Percentiles rank a stretch among this genome's conserved stretches.
These are phyloP conservation scores for Neotoxoptera formosana DNA, from an alignment of 1,140 invertebrate genomes.

Conservation along the genomic window DNA sequence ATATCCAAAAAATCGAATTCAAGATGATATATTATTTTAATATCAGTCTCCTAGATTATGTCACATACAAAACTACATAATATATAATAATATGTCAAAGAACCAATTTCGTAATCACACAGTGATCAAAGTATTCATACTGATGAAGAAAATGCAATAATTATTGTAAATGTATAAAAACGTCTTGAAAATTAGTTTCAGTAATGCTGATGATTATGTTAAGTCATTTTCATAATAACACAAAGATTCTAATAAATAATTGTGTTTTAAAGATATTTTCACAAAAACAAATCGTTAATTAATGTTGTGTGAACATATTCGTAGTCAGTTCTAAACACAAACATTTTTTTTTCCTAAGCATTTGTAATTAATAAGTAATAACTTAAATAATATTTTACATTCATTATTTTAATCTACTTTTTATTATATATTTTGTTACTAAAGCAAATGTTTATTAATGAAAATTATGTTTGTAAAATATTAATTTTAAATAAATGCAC, in stretches of 20 bases:
- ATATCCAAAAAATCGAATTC: not conserved
- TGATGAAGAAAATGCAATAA: not conserved
- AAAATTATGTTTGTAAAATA: not conserved
- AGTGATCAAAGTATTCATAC: not conserved
- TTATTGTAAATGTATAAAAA: not conserved
- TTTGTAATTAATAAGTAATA: too few species aligned
- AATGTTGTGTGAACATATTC: too few species aligned
- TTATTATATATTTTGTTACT: too few species aligned
- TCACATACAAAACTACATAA: not conserved
- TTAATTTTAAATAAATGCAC: not conserved
- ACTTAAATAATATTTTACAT: not conserved
- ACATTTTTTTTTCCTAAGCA: not conserved
- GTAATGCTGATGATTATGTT: not conserved
- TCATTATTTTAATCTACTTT: not conserved
- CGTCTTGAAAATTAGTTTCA: not conserved
- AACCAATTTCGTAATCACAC: not conserved
- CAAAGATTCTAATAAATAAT: not conserved
- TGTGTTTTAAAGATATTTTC: not conserved
- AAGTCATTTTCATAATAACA: not conserved
- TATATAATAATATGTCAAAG: not conserved
- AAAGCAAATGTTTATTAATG: not conserved
- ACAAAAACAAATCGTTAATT: too few species aligned
- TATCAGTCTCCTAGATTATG: not conserved
- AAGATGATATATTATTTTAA: not conserved
- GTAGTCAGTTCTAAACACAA: not conserved